These are phyloP conservation scores for Dallia pectoralis DNA, from an alignment of 2,797 vertebrate genomes.

Conservation along the genomic window DNA sequence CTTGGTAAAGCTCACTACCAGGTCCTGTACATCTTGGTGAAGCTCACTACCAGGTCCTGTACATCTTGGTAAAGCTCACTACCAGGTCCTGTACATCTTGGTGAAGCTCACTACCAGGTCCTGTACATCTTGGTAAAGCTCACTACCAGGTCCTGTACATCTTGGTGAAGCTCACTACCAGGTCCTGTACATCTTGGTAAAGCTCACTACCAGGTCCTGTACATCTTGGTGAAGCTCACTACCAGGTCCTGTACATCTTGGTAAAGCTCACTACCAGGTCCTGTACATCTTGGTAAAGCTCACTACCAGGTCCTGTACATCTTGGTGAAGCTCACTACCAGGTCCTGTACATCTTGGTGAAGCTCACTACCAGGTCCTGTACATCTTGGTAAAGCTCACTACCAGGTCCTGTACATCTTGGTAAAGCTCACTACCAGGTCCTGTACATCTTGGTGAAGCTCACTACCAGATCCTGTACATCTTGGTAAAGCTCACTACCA, in stretches of 20 bases:
- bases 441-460: constrained; percentile 31
- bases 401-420: constrained; percentile 26
- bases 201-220: constrained; percentile 18
- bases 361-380: constrained; percentile 18
- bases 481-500: constrained; percentile 30
- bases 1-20: constrained; percentile 30
- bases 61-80: constrained; percentile 32
- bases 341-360: constrained; percentile 28
- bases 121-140: constrained; percentile 31
- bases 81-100: constrained; percentile 26
- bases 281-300: constrained; percentile 31
- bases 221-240: constrained; percentile 32
- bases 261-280: constrained; percentile 22
- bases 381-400: constrained; percentile 32
- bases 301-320: constrained; percentile 16
- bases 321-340: constrained; percentile 30
- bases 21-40: constrained; percentile 28
- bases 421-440: constrained; percentile 22
- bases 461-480: constrained; percentile 16
- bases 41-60: constrained; percentile 18
- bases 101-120: constrained; percentile 22
- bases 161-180: constrained; percentile 30
- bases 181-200: constrained; percentile 28
- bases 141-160: constrained; percentile 16
- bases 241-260: constrained; percentile 26